Evolutionary conservation across 1,140 invertebrate genomes (phyloP).

Genomic region (Drosophila sucinea): DNA sequence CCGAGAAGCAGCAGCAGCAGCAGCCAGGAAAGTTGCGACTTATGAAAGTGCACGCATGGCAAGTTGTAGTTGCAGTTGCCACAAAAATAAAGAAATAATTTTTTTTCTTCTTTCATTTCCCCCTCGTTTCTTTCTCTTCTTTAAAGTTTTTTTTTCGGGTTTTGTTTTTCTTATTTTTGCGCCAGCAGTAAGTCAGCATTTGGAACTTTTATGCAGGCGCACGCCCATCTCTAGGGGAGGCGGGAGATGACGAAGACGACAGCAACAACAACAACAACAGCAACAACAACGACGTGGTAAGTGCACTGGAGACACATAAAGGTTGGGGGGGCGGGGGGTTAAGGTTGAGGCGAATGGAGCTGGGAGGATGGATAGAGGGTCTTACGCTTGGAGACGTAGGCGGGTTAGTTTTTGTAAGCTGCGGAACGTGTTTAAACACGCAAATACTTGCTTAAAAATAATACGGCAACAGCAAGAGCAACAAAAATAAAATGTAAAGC

Average conservation of each 20-base stretch:
- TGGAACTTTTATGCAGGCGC: constrained; percentile 74
- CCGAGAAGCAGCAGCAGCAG: constrained; percentile 37
- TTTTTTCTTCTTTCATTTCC: constrained; percentile 32
- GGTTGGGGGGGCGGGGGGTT: constrained; percentile 13
- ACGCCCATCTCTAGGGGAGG: constrained; percentile 46
- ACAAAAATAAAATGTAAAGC: constrained; percentile 23
- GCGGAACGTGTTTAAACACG: constrained; percentile 79
- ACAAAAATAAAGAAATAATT: constrained; percentile 65
- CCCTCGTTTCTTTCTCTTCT: constrained; percentile 4
- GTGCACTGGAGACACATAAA: constrained; percentile 56
- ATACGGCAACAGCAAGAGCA: constrained; percentile 41
- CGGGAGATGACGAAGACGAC: constrained; percentile 29
- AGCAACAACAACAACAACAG: constrained; percentile 8
- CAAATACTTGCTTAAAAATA: constrained; percentile 81
- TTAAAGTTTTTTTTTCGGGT: not conserved
- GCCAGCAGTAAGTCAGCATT: constrained; percentile 76
- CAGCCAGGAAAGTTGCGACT: constrained; percentile 63
- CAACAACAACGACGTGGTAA: constrained; percentile 38
- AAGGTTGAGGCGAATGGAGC: not conserved
- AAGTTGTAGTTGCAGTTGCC: constrained; percentile 30
- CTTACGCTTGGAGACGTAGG: constrained; percentile 5
- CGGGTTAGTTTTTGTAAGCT: constrained; percentile 68
- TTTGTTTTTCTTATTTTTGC: constrained; percentile 37
- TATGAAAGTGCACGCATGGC: constrained; percentile 77
- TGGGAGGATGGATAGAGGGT: not conserved